phyloP scores from a whole-genome alignment of 1,140 invertebrate genomes.

The Ladona fulva region DNA sequence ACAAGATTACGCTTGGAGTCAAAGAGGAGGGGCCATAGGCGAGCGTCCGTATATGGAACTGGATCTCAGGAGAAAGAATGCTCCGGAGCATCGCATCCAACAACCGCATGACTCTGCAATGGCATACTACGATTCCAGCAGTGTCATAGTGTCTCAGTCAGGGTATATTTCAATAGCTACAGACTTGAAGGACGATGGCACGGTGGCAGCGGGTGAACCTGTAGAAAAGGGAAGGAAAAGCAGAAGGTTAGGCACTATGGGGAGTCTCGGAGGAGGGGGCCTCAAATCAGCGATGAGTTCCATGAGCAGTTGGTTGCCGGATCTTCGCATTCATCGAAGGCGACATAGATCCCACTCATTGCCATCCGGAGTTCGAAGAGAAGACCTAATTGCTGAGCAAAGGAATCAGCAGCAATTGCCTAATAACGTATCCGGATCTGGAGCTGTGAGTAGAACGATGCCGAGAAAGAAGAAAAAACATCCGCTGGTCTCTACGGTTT shows the following conservation, averaged over 20 bases:
- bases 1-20: constrained; percentile 16
- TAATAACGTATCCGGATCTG: constrained; percentile 27
- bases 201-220: constrained; percentile 43
- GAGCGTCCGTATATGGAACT: constrained; percentile 29
- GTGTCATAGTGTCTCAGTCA: constrained; percentile 66
- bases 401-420: constrained; percentile 33
- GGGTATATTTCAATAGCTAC: constrained; percentile 69
- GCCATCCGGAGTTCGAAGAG: constrained; percentile 54
- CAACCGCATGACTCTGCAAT: background rate
- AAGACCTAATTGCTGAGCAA: constrained; percentile 36
- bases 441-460: constrained; percentile 16
- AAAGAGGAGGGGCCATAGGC: constrained; percentile 14
- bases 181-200: constrained; percentile 48
- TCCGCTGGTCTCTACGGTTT: constrained; percentile 65
- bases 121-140: constrained; percentile 42
- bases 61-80: constrained; percentile 37
- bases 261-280: constrained; percentile 47
- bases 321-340: constrained; percentile 61
- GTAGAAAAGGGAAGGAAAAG: constrained; percentile 48
- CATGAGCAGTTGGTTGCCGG: constrained; percentile 69
- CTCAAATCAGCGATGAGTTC: constrained; percentile 71
- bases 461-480: constrained; percentile 64
- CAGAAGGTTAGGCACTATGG: background rate
- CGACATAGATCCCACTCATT: constrained; percentile 70
- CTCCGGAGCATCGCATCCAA: constrained; percentile 27